Percentiles rank a stretch among this genome's conserved stretches.
Conservation (phyloP, 2,113 vertebrate species). For the Propithecus coquereli region DNA sequence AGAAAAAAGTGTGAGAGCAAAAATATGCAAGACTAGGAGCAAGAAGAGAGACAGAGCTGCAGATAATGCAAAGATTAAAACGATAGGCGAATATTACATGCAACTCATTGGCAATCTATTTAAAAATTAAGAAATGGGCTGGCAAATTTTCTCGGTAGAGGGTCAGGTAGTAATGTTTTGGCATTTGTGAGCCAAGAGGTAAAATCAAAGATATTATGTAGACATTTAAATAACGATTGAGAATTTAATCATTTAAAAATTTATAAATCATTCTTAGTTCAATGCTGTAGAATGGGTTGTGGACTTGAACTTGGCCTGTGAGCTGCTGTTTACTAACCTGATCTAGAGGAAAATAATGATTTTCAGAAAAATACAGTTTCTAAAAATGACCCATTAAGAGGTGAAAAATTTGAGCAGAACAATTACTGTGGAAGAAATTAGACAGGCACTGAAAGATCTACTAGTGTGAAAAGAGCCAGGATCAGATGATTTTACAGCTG, state of each 20-base stretch:
- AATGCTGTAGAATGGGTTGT: not conserved
- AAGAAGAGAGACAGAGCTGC: not conserved
- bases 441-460: not conserved
- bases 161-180: not conserved
- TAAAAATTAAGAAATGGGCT: not conserved
- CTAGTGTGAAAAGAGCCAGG: not conserved
- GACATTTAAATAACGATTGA: not conserved
- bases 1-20: not conserved
- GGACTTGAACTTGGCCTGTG: not conserved
- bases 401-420: conserved; percentile 1
- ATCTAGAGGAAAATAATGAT: not conserved
- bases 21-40: not conserved
- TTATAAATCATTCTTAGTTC: not conserved
- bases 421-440: not conserved
- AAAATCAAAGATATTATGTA: not conserved
- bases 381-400: not conserved
- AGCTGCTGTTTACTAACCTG: not conserved
- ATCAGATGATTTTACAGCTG: not conserved
- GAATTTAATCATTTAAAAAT: not conserved
- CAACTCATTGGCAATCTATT: not conserved
- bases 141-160: not conserved
- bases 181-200: not conserved
- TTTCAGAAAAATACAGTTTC: not conserved
- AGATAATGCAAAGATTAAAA: not conserved
- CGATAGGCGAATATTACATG: not conserved